Evolutionary conservation across 2,113 vertebrate genomes (phyloP).

Genomic region (Antennarius striatus): DNA sequence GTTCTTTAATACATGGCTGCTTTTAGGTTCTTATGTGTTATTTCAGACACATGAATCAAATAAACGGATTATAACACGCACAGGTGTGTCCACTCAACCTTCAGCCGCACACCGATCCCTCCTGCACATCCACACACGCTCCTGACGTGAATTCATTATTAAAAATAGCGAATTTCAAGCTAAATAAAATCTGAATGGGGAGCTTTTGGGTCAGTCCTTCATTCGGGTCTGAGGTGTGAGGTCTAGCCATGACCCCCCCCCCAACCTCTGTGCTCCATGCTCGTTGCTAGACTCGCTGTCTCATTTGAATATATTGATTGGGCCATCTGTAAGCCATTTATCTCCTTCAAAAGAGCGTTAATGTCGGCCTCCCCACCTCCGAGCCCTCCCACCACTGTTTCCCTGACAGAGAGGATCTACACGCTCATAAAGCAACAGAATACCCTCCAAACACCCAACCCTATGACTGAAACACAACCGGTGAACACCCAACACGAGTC

Average conservation of each 20-base stretch:
- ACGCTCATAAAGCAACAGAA: slow-evolving; percentile 33
- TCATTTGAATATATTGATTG: slow-evolving; percentile 86
- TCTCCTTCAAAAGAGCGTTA: slow-evolving; percentile 83
- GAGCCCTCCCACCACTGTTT: slow-evolving; percentile 73
- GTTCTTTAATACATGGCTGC: too few relatives aligned
- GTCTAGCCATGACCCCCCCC: slow-evolving; percentile 52
- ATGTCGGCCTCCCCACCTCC: slow-evolving; percentile 74
- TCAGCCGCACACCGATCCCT: too few relatives aligned
- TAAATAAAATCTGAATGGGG: too few relatives aligned
- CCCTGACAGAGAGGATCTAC: slow-evolving; percentile 56
- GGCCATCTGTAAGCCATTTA: slow-evolving; percentile 85
- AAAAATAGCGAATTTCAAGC: too few relatives aligned
- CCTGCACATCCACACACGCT: too few relatives aligned
- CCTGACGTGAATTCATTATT: too few relatives aligned
- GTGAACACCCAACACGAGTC: too few relatives aligned
- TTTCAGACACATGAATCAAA: too few relatives aligned
- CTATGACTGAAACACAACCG: slow-evolving; percentile 38
- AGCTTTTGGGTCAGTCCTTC: neutral
- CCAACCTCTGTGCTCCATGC: slow-evolving; percentile 49
- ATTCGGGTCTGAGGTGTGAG: slow-evolving; percentile 34
- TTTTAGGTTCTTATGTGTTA: too few relatives aligned
- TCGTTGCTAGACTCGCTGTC: slow-evolving; percentile 71
- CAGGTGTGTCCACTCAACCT: too few relatives aligned
- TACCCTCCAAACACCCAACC: slow-evolving; percentile 39
- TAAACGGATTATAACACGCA: too few relatives aligned